Evolutionary conservation across 2,888 invertebrate species (phyloP).

Genomic region (Mycogona germanica): DNA sequence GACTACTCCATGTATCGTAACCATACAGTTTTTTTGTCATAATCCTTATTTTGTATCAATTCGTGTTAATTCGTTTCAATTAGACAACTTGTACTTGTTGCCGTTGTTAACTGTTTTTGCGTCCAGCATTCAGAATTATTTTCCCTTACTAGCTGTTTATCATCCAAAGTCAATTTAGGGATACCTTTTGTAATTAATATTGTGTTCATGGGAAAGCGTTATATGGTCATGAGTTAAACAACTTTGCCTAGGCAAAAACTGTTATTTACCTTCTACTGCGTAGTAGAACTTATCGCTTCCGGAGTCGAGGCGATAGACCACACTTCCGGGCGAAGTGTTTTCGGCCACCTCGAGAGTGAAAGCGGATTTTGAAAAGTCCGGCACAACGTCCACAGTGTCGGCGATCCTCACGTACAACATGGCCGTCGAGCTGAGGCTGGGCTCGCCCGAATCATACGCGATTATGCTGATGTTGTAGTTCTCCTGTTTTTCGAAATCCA

Average conservation of each 20-base stretch:
- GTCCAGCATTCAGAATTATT: no score
- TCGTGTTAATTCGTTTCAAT: no score
- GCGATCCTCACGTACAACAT: slow-evolving; percentile 31
- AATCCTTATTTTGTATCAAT: no score
- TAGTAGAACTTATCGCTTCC: slow-evolving; percentile 29
- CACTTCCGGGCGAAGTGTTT: slow-evolving; percentile 26
- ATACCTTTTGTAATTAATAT: neutral
- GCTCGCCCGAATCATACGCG: slow-evolving; percentile 73
- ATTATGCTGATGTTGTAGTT: slow-evolving; percentile 63
- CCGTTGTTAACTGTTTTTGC: no score
- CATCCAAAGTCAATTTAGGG: neutral
- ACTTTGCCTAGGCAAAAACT: no score
- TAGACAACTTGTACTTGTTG: no score
- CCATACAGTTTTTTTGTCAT: no score
- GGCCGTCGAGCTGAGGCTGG: slow-evolving; percentile 66
- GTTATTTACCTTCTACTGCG: slow-evolving; percentile 20
- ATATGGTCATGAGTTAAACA: neutral
- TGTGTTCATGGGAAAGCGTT: neutral
- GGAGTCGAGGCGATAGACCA: slow-evolving; percentile 27
- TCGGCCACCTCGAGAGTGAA: slow-evolving; percentile 28
- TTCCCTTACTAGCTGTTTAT: no score
- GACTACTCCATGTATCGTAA: no score
- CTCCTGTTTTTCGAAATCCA: slow-evolving; percentile 55
- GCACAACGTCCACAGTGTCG: slow-evolving; percentile 28
- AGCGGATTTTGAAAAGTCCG: slow-evolving; percentile 27